Conservation (phyloP, 2,797 vertebrate species). For the Enteromius anoplus region DNA sequence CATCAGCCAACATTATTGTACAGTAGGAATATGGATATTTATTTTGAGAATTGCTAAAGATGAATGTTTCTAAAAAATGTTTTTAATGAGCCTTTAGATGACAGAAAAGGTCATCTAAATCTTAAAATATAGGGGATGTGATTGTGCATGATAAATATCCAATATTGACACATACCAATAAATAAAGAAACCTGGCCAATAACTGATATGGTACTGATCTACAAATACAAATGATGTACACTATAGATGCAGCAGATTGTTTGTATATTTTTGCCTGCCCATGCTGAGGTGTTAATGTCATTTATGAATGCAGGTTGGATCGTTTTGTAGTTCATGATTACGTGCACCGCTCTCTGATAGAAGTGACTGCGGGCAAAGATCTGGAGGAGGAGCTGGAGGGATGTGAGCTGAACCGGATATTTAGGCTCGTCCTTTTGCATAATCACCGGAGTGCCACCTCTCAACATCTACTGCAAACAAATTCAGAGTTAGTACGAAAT, state of each 20-base stretch:
- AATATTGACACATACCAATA: not conserved
- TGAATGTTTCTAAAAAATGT: not conserved
- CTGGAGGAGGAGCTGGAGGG: conserved; percentile 46
- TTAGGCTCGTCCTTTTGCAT: conserved; percentile 53
- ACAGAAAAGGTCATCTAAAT: not conserved
- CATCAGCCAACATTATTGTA: not conserved
- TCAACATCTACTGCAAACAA: conserved; percentile 53
- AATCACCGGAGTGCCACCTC: conserved; percentile 44
- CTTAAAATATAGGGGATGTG: not conserved
- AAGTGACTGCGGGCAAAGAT: conserved; percentile 39
- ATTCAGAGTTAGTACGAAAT: conserved; percentile 44
- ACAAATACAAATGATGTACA: not conserved
- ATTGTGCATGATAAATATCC: not conserved
- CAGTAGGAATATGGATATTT: not conserved
- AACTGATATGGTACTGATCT: not conserved
- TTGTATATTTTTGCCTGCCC: not conserved
- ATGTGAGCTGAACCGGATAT: conserved; percentile 45
- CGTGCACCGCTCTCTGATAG: conserved; percentile 52
- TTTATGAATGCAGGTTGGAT: conserved; percentile 45
- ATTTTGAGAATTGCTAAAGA: not conserved
- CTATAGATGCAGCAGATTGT: not conserved
- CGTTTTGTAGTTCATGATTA: conserved; percentile 57
- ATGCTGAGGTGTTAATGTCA: not conserved
- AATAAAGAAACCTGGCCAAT: not conserved
- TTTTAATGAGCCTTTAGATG: not conserved